phyloP scores from a whole-genome alignment of 2,113 vertebrate genomes.

The Bungarus multicinctus region DNA sequence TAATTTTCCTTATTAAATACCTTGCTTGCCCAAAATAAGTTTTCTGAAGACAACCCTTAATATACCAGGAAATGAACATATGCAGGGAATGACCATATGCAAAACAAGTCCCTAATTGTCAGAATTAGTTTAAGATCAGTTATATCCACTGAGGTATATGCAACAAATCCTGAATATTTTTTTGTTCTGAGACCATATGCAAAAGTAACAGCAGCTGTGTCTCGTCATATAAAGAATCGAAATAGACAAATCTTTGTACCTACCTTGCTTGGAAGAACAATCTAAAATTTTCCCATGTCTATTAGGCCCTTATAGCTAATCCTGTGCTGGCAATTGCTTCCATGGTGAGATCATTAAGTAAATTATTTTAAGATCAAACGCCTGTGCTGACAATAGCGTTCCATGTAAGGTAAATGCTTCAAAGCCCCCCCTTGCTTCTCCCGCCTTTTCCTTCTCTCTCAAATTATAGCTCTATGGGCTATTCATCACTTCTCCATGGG shows the following conservation, averaged over 20 bases:
- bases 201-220: conserved; percentile 39
- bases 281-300: conserved; percentile 92
- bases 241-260: conserved; percentile 56
- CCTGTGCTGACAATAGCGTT: conserved; percentile 96
- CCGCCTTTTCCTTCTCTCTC: conserved; percentile 72
- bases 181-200: conserved; percentile 42
- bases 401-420: conserved; percentile 98
- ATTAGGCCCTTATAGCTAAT: conserved; percentile 98
- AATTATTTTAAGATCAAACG: conserved; percentile 99
- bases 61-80: neutral
- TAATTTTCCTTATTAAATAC: neutral
- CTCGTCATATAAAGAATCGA: conserved; percentile 56
- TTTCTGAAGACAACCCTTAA: neutral
- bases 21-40: neutral
- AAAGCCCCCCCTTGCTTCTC: conserved; percentile 68
- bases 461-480: conserved; percentile 93
- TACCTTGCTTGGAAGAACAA: conserved; percentile 71
- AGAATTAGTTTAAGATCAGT: neutral
- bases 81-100: neutral
- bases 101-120: neutral
- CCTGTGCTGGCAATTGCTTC: conserved; percentile 95
- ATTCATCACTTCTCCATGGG: conserved; percentile 88
- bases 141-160: conserved; percentile 3
- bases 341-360: conserved; percentile 99
- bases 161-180: conserved; percentile 18